Base-by-base conservation (phyloP, 2,888 invertebrate species). In the Watsonalla binaria region DNA sequence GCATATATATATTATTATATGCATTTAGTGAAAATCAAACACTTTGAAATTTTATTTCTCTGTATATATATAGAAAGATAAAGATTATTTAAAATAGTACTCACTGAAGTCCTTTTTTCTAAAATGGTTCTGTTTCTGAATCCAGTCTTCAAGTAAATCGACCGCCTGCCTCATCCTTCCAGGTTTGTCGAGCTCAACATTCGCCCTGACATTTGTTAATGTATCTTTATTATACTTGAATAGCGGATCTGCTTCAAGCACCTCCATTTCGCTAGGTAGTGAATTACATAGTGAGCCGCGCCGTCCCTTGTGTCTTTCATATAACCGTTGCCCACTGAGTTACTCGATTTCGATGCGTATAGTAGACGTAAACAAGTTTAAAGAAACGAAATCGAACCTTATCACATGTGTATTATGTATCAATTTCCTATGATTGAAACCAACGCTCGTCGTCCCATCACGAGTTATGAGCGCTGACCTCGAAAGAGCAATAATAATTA, bases 61-160 rank as follows among this genome's bases (percentile, higher is more conserved):
- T 45, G 39, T 45, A 46, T 52, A n/a, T n/a, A n/a, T n/a, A n/a
- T n/a, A n/a, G 48, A 47, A 24, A 45, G 6, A 45, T 8, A 42
- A 51, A 34, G 37, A 39, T 9, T 13, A 13, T 15, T 37, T 35
- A 15, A 45, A 14, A 14, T 37, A 37, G 45, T 34, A 74, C 74
- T 78, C 11, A 82, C 82, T 47, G 37, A 77, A 82, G 60, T 80
- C 74, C 45, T 74, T 80, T 46, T 74, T 78, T 5, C 34, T 55
- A 46, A 82, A 79, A 64, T 83, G 82, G 4, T 60, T 50, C 47
- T 82, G 82, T 53, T 73, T 72, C 46, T 70, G 58, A n/a, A 80
- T 62, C 82, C 82, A 83, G 0, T 72, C 68, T n/a, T 74, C 69
- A 45, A 82, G 56, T 37, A 77, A 68, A 48, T 78, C 69, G 0